These are phyloP conservation scores for Falco naumanni DNA, from an alignment of 2,797 vertebrate genomes.

Conservation along the genomic window DNA sequence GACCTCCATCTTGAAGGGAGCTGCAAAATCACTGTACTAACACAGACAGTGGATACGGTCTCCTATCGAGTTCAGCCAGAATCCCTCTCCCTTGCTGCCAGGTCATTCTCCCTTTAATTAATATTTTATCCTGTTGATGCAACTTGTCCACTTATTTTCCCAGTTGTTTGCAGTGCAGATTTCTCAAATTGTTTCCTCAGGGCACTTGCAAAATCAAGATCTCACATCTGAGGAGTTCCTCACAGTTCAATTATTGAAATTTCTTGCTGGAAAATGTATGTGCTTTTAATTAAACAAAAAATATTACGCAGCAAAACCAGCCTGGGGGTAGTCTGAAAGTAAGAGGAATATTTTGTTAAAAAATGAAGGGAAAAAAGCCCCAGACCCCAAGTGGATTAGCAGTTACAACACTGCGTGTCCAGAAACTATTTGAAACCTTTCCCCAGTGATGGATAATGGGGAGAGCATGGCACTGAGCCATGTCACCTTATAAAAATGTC, in stretches of 20 bases:
- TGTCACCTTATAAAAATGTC: background rate
- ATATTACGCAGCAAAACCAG: constrained; percentile 3
- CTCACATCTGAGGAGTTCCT: constrained; percentile 35
- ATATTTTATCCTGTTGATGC: constrained; percentile 58
- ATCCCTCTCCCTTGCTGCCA: background rate
- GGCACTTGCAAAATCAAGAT: constrained; percentile 16
- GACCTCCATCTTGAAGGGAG: background rate
- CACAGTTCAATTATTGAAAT: constrained; percentile 50
- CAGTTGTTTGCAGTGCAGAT: constrained; percentile 55
- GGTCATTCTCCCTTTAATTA: constrained; percentile 43
- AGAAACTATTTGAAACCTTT: background rate
- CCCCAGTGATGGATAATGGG: background rate
- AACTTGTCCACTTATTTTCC: constrained; percentile 60
- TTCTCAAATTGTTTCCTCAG: constrained; percentile 52
- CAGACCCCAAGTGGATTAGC: background rate
- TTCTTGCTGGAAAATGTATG: constrained; percentile 57
- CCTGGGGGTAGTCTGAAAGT: background rate
- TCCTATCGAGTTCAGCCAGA: background rate
- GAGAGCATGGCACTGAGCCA: background rate
- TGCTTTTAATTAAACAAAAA: constrained; percentile 36
- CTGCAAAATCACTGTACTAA: background rate
- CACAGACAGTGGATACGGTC: background rate
- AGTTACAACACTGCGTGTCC: background rate
- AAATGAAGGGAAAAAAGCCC: background rate
- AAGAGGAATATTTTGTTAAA: background rate